A percentile compares a stretch with the other conserved stretches of the same genome.
Evolutionary conservation across 2,797 vertebrate species (phyloP).

Genomic region (Selene dorsalis): DNA sequence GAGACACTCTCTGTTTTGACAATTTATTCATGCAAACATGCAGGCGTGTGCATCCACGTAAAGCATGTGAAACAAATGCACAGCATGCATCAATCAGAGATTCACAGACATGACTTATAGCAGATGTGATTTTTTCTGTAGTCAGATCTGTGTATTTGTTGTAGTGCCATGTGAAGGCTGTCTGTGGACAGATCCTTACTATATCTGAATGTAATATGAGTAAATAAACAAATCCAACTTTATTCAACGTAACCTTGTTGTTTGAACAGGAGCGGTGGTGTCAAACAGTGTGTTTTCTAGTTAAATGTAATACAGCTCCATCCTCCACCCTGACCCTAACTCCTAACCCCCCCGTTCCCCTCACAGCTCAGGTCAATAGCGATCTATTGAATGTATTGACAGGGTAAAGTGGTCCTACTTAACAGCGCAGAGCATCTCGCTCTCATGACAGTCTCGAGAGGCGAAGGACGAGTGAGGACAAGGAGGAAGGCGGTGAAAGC

Average conservation of each 20-base stretch:
- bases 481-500: slow-evolving; percentile 6
- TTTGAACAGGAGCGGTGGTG: no score
- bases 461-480: slow-evolving; percentile 34
- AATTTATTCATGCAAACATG: slow-evolving; percentile 16
- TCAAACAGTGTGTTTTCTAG: no score
- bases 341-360: background rate
- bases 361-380: slow-evolving; percentile 72
- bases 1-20: background rate
- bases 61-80: background rate
- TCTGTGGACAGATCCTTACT: no score
- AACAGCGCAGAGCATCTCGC: slow-evolving; percentile 67
- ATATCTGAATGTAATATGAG: background rate
- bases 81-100: slow-evolving; percentile 3
- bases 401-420: slow-evolving; percentile 83
- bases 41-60: background rate
- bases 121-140: no score
- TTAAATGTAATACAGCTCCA: no score
- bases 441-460: slow-evolving; percentile 71
- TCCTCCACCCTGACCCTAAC: no score
- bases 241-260: no score
- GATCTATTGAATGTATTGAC: slow-evolving; percentile 84
- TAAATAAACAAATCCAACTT: background rate
- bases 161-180: no score
- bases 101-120: background rate
- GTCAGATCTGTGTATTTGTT: background rate